phyloP scores from a whole-genome alignment of 2,888 invertebrate species.

The Sericinus montela region DNA sequence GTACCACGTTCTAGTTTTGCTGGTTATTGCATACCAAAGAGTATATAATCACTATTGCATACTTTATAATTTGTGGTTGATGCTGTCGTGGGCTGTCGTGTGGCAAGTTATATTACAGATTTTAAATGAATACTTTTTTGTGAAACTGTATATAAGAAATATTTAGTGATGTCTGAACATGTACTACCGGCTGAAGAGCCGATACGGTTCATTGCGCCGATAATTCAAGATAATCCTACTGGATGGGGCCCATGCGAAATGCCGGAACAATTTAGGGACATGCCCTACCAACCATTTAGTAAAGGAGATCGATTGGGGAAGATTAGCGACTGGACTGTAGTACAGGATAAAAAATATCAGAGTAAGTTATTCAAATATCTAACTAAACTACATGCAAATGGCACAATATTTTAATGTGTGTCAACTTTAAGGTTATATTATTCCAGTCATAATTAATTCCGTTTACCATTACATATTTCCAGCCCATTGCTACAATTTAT shows the following conservation, averaged over 20 bases:
- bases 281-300: conserved; percentile 99
- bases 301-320: conserved; percentile 99
- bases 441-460: neutral
- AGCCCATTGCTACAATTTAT: neutral
- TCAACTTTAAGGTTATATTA: conserved; percentile 26
- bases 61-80: too few species aligned
- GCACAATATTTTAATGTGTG: neutral
- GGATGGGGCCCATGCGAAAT: conserved; percentile 99
- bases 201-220: conserved; percentile 84
- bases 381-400: too few species aligned
- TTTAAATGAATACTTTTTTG: too few species aligned
- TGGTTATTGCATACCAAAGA: too few species aligned
- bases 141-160: neutral
- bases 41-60: too few species aligned
- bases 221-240: conserved; percentile 89
- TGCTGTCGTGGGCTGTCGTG: conserved; percentile 17
- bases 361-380: conserved; percentile 79
- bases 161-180: conserved; percentile 62
- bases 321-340: conserved; percentile 99
- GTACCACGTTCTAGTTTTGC: too few species aligned
- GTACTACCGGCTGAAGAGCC: conserved; percentile 79
- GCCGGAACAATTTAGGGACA: conserved; percentile 95
- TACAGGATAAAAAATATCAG: conserved; percentile 95
- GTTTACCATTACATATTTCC: neutral
- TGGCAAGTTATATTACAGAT: conserved; percentile 15